Conservation (phyloP, 2,797 vertebrate species). For the Alcedo quadribrachys region DNA sequence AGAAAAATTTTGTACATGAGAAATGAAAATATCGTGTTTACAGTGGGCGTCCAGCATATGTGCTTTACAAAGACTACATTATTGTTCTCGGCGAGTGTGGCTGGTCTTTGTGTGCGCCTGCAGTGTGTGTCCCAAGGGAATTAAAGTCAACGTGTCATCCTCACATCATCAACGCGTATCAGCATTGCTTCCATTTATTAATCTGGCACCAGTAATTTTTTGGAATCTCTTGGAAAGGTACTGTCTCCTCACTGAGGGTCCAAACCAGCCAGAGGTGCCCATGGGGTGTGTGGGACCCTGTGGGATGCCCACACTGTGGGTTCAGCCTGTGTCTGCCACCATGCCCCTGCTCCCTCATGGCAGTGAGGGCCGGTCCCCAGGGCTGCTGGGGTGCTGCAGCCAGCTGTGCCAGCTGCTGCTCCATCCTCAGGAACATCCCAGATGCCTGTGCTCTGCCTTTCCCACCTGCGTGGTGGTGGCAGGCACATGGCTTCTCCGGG, state of each 20-base stretch:
- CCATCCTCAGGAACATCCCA: fast-evolving
- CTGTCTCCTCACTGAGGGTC: no score
- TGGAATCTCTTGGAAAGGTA: not conserved
- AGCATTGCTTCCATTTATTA: fast-evolving
- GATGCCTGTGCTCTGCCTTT: not conserved
- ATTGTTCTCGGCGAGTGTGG: not conserved
- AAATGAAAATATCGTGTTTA: not conserved
- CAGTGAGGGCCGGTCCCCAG: not conserved
- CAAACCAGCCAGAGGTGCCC: not conserved
- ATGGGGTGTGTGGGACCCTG: not conserved
- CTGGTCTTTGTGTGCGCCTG: not conserved
- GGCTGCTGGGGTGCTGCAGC: not conserved
- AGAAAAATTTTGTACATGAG: not conserved
- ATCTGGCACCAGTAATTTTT: not conserved
- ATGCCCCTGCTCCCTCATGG: no score
- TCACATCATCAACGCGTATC: fast-evolving
- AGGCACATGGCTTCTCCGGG: fast-evolving
- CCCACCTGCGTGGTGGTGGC: not conserved
- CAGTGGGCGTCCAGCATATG: not conserved
- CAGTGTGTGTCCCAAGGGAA: not conserved
- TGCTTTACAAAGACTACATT: not conserved
- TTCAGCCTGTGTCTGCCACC: not conserved
- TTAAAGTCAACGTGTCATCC: fast-evolving
- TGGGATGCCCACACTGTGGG: not conserved
- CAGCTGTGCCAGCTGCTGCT: not conserved